Conservation (phyloP, 2,888 invertebrate species). For the Achlya flavicornis region DNA sequence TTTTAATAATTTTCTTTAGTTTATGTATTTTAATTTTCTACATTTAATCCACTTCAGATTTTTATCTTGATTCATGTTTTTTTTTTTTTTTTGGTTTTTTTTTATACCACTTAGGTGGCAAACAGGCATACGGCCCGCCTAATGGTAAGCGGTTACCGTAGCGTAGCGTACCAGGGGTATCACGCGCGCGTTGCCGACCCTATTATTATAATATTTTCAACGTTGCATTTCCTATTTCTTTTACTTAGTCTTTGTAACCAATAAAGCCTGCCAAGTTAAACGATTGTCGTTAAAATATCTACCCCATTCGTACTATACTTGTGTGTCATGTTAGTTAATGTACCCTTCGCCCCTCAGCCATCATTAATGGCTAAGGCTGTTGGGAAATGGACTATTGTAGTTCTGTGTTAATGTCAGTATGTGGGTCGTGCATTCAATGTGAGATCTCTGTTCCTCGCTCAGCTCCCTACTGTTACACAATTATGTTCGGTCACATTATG, state of each 20-base stretch:
- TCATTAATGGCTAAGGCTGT: conserved; percentile 54
- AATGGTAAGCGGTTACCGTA: too few species aligned
- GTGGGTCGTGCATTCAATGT: conserved; percentile 51
- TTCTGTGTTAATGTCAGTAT: conserved; percentile 54
- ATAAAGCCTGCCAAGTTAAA: background rate
- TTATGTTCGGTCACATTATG: conserved; percentile 47
- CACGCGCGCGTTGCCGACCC: too few species aligned
- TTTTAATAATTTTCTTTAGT: background rate
- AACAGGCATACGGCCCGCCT: too few species aligned
- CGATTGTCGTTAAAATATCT: background rate
- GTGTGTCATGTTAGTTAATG: conserved; percentile 17
- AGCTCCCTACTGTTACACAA: conserved; percentile 58
- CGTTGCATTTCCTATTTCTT: too few species aligned
- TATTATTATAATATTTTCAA: too few species aligned
- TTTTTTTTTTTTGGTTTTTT: too few species aligned
- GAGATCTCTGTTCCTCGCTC: conserved; percentile 41
- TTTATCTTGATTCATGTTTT: too few species aligned
- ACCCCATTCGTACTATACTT: conserved; percentile 13
- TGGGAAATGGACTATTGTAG: conserved; percentile 61
- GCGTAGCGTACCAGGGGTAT: too few species aligned
- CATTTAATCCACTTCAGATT: too few species aligned
- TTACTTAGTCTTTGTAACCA: background rate
- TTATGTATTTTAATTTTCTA: too few species aligned
- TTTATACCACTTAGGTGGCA: too few species aligned
- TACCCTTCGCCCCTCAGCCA: conserved; percentile 31